Conservation (phyloP, 2,113 vertebrate species). For the Tinamus guttatus region DNA sequence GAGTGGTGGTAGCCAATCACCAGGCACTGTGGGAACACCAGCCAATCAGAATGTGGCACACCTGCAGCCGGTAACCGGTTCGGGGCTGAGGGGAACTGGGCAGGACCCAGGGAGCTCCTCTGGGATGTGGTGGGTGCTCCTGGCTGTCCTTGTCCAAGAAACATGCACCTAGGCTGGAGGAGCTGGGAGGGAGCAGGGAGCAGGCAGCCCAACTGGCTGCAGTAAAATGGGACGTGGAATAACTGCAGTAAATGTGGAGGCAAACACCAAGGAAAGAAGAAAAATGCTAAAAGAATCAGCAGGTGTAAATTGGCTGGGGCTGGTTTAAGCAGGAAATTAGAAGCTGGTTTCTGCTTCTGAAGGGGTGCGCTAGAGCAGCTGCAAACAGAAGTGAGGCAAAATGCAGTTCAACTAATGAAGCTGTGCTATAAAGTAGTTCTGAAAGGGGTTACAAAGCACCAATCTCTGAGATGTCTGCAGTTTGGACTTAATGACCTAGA, state of each 20-base stretch:
- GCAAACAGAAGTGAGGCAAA: background rate
- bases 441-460: background rate
- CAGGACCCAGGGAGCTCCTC: too few species aligned
- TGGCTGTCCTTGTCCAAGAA: background rate
- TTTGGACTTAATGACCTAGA: background rate
- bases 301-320: background rate
- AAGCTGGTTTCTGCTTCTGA: background rate
- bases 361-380: background rate
- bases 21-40: rapidly evolving
- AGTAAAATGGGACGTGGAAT: background rate
- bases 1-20: background rate
- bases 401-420: background rate
- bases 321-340: background rate
- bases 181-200: background rate
- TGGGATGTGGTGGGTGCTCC: background rate
- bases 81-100: rapidly evolving
- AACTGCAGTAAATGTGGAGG: background rate
- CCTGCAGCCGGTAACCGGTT: background rate
- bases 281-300: background rate
- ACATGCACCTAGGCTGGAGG: background rate
- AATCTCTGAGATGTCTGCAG: background rate
- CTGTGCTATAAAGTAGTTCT: background rate
- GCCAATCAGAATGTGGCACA: background rate
- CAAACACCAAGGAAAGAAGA: background rate
- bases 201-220: background rate